Percentiles rank a stretch among this genome's conserved stretches.
phyloP scores from a whole-genome alignment of 2,113 vertebrate species.

The Atrichornis clamosus region DNA sequence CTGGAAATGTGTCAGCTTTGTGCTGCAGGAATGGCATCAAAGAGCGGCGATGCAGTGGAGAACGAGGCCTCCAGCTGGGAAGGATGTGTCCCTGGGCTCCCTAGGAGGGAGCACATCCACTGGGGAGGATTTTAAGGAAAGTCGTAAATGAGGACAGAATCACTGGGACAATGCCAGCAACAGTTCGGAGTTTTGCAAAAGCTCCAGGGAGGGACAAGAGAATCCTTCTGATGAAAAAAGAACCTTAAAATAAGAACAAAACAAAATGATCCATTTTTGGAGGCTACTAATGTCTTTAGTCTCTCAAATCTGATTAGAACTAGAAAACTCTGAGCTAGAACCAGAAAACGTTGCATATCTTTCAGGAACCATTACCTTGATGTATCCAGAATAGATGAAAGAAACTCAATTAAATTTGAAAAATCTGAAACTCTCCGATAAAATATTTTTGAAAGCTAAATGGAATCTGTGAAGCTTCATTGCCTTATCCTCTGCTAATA shows the following conservation, averaged over 20 bases:
- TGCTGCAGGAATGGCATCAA: neutral
- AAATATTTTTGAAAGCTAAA: slow-evolving; percentile 40
- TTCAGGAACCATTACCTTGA: neutral
- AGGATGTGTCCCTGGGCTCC: neutral
- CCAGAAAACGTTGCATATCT: neutral
- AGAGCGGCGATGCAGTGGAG: neutral
- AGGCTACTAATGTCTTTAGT: neutral
- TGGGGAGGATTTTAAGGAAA: neutral
- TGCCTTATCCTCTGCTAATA: slow-evolving; percentile 44
- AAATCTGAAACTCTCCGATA: slow-evolving; percentile 3
- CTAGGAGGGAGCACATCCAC: neutral
- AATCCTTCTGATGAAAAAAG: neutral
- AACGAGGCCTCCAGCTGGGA: neutral
- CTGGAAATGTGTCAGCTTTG: neutral
- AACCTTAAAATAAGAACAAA: neutral
- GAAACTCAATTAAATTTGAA: slow-evolving; percentile 22
- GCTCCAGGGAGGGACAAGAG: neutral
- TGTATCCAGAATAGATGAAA: neutral
- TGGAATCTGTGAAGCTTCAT: slow-evolving; percentile 20
- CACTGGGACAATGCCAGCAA: accelerated
- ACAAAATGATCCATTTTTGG: neutral
- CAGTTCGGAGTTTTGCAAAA: neutral
- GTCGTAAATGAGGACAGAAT: neutral
- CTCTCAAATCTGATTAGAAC: neutral
- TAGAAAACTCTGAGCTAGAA: neutral